These are phyloP conservation scores for Pachypsylla venusta DNA, from an alignment of 1,140 invertebrate species.

Conservation along the genomic window DNA sequence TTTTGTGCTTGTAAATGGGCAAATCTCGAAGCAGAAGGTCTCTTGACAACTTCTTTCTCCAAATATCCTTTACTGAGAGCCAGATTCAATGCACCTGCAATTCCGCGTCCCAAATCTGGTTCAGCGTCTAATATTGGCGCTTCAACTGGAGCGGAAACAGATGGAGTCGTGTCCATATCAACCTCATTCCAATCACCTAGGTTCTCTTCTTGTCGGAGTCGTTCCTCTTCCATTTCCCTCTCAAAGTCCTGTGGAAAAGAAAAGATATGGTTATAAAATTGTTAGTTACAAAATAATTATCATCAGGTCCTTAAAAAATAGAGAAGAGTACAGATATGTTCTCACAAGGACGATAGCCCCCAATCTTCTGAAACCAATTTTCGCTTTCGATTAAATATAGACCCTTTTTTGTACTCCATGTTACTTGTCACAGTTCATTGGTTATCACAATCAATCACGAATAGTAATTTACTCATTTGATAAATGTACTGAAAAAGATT, in stretches of 20 bases:
- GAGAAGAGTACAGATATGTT: neutral
- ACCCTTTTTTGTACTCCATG: too few species aligned
- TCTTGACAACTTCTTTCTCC: slow-evolving; percentile 60
- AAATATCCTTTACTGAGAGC: slow-evolving; percentile 93
- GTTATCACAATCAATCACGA: too few species aligned
- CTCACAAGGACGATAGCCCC: too few species aligned
- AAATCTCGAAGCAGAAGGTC: slow-evolving; percentile 52
- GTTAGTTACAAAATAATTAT: neutral
- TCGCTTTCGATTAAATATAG: too few species aligned
- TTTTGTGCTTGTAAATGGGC: slow-evolving; percentile 71
- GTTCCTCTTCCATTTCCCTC: slow-evolving; percentile 38
- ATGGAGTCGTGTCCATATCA: slow-evolving; percentile 34
- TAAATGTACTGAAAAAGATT: too few species aligned
- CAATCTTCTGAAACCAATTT: too few species aligned
- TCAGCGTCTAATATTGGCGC: slow-evolving; percentile 82
- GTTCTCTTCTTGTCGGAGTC: slow-evolving; percentile 28
- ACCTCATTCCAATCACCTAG: slow-evolving; percentile 57
- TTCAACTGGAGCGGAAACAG: slow-evolving; percentile 33
- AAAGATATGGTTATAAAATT: slow-evolving; percentile 13
- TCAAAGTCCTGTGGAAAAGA: slow-evolving; percentile 43
- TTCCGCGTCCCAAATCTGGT: slow-evolving; percentile 79
- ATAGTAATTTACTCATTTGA: too few species aligned
- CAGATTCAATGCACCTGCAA: slow-evolving; percentile 79
- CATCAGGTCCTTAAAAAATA: neutral
- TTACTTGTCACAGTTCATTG: too few species aligned